phyloP scores from a whole-genome alignment of 2,113 vertebrate species.

The Panthera uncia region DNA sequence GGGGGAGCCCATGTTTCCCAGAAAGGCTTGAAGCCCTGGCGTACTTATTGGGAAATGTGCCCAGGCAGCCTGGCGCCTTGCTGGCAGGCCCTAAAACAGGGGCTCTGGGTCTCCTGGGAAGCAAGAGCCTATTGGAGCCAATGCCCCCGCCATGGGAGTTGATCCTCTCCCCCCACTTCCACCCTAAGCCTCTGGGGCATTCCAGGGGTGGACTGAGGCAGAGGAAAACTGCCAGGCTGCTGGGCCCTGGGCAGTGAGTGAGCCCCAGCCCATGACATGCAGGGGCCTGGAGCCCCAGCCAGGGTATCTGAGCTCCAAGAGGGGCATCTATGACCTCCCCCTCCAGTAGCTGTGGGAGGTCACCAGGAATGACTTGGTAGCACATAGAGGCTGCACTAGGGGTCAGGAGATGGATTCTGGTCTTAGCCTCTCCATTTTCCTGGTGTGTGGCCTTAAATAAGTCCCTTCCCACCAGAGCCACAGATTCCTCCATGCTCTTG shows the following conservation, averaged over 20 bases:
- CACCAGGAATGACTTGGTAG: background rate
- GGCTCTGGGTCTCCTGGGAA: conserved; percentile 56
- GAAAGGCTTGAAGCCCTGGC: conserved; percentile 66
- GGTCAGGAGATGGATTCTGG: background rate
- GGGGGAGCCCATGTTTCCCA: conserved; percentile 72
- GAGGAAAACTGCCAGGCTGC: background rate
- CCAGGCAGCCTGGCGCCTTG: conserved; percentile 78
- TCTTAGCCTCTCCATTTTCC: background rate
- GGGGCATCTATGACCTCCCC: background rate
- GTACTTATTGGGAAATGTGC: conserved; percentile 71
- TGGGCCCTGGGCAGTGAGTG: background rate
- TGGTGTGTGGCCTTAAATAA: background rate
- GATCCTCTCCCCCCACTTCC: background rate
- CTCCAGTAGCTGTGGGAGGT: background rate
- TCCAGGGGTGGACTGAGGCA: background rate
- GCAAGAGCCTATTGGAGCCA: conserved; percentile 20
- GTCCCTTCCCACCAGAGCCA: background rate
- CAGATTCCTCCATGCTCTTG: background rate
- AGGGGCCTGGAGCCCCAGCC: background rate
- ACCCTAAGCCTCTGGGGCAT: background rate
- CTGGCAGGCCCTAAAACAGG: conserved; percentile 63
- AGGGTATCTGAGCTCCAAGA: background rate
- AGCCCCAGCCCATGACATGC: background rate
- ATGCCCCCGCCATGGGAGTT: background rate
- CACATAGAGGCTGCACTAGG: background rate